Conservation (phyloP, 2,888 invertebrate genomes). For the Sceliomorpha sp. region DNA sequence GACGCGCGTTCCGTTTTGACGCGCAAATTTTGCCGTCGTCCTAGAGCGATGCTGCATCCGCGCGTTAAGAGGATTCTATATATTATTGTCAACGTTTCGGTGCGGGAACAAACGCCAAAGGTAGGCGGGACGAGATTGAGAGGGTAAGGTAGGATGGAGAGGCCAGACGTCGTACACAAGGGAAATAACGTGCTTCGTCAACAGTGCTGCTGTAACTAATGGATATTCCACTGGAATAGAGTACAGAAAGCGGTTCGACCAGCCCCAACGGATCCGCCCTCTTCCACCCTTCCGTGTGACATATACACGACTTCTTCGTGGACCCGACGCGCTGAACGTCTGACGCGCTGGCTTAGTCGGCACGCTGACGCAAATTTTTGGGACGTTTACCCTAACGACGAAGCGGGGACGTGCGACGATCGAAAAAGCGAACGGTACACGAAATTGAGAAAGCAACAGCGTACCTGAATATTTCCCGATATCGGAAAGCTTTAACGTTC, state of each 20-base stretch:
- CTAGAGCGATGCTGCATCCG: slow-evolving; percentile 18
- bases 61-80: slow-evolving; percentile 42
- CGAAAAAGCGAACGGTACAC: too few species aligned
- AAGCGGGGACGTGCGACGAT: too few species aligned
- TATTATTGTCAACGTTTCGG: slow-evolving; percentile 53
- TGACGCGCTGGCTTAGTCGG: background rate
- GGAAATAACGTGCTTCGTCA: slow-evolving; percentile 80
- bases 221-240: slow-evolving; percentile 77
- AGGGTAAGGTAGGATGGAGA: slow-evolving; percentile 50
- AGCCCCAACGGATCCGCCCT: slow-evolving; percentile 58
- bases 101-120: slow-evolving; percentile 61
- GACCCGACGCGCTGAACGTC: slow-evolving; percentile 6
- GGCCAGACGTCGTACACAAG: slow-evolving; percentile 76
- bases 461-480: too few species aligned
- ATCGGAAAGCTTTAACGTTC: too few species aligned
- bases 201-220: slow-evolving; percentile 80
- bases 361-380: too few species aligned
- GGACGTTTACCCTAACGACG: too few species aligned
- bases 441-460: too few species aligned
- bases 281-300: slow-evolving; percentile 23
- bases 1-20: slow-evolving; percentile 22
- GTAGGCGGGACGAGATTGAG: slow-evolving; percentile 55
- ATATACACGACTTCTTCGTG: slow-evolving; percentile 12
- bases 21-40: slow-evolving; percentile 16
- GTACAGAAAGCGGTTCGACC: slow-evolving; percentile 71